These are phyloP conservation scores for Sigmodon hispidus DNA, from an alignment of 2,113 vertebrate genomes.

Conservation along the genomic window DNA sequence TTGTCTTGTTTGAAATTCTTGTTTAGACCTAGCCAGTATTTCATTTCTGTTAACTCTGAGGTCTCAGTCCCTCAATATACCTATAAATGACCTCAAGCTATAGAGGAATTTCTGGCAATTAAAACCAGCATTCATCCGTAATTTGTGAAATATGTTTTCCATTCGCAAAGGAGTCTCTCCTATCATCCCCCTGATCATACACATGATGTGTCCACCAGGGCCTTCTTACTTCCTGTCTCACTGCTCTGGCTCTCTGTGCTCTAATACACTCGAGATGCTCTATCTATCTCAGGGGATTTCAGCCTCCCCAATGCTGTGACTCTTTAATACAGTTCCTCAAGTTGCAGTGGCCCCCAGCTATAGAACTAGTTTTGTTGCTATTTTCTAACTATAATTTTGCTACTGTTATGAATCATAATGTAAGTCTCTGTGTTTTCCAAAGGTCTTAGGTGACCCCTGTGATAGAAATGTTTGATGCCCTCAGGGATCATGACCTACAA, in stretches of 20 bases:
- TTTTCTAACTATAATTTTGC: too few species aligned
- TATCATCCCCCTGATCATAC: neutral
- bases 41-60: neutral
- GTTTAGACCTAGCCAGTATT: neutral
- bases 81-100: neutral
- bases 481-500: too few species aligned
- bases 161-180: neutral
- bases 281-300: neutral
- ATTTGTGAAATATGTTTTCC: neutral
- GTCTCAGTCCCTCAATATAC: neutral
- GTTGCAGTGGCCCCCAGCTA: too few species aligned
- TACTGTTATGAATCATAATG: too few species aligned
- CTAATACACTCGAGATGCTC: neutral
- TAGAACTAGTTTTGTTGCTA: too few species aligned
- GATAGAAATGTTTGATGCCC: too few species aligned
- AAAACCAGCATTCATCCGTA: neutral
- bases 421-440: too few species aligned
- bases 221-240: fast-evolving
- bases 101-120: neutral
- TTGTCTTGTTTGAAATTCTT: neutral
- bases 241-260: neutral
- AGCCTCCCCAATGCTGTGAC: neutral
- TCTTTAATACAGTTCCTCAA: neutral
- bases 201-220: neutral
- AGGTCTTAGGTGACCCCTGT: too few species aligned